Base-by-base conservation (phyloP, 2,888 invertebrate species). In the Endotricha flammealis region DNA sequence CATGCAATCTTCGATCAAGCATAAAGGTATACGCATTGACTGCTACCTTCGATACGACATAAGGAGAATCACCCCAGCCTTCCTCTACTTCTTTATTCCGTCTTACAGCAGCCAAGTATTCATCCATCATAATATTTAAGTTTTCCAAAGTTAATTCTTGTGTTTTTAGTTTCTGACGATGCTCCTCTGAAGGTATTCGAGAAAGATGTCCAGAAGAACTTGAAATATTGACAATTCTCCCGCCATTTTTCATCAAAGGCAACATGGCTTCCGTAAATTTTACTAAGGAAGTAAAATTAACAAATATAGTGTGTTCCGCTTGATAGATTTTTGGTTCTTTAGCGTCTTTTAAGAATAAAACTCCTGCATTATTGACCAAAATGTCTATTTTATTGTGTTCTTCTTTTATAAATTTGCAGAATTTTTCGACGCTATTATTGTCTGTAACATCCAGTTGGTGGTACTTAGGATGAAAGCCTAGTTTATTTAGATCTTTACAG, bases 321-420 rank as follows among this genome's bases (percentile, higher is more conserved):
- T 80, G 79, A 6, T 55, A 47, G 0, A 42, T 10, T 36, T 68
- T 74, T 0, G 79, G 39, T 54, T 82, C 79, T n/a, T 48, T 52
- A 1, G 79, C 57, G 38, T 78, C 75, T 53, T 77, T 77, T 0
- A 74, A 52, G 50, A 77, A 82, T 1, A 82, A 48, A 38, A 85
- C 52, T 46, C 90, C 94, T 5, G 94, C 94, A 69, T 94, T 94
- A 57, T 94, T 94, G 4, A 95, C 83, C 10, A 94, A 69, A 23
- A 94, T 69, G 57, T 94, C 92, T 2, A 94, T 68, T 27, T 91
- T 89, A 31, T 88, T 89, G 54, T 92, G 79, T 32, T 80, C 86
- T 4, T 79, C 61, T 50, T 83, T 67, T 1, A 95, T 60, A 44
- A 86, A 86, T 27, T 88, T 73, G 14, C 73, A 64, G 44, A 93